These are phyloP conservation scores for Somateria mollissima DNA, from an alignment of 2,797 vertebrate genomes.

Conservation along the genomic window DNA sequence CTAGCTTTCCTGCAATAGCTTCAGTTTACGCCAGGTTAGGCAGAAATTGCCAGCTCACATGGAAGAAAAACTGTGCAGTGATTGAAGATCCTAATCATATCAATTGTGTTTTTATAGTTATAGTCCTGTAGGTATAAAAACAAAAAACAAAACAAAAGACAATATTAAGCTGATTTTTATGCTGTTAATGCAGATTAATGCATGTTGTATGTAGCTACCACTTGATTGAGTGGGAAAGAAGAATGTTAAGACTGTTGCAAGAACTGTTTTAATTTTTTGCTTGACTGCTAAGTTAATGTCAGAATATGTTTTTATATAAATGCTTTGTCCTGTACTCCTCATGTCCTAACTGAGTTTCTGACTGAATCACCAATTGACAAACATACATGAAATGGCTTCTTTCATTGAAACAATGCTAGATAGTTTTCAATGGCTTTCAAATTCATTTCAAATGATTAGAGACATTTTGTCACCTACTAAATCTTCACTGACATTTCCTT, in stretches of 20 bases:
- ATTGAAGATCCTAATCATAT: neutral
- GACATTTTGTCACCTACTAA: neutral
- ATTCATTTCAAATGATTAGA: conserved; percentile 4
- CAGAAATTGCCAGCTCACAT: neutral
- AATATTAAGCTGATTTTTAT: neutral
- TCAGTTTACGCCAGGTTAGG: neutral
- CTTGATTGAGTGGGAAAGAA: neutral
- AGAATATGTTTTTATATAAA: conserved; percentile 14
- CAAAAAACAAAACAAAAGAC: neutral
- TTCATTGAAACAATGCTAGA: neutral
- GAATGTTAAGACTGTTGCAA: neutral
- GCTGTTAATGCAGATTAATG: neutral
- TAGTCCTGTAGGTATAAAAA: neutral
- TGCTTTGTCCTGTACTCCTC: neutral
- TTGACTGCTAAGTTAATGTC: neutral
- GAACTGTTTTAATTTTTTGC: neutral
- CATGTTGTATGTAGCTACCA: neutral
- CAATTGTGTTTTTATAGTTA: neutral
- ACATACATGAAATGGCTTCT: neutral
- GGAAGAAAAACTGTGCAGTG: neutral
- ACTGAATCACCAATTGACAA: neutral
- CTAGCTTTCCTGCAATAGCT: neutral
- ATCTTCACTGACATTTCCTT: neutral
- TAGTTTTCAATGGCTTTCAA: conserved; percentile 24
- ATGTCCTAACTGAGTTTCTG: neutral